Conservation (phyloP, 92 coral and sea anemone species). For the Palythoa heliodiscus region DNA sequence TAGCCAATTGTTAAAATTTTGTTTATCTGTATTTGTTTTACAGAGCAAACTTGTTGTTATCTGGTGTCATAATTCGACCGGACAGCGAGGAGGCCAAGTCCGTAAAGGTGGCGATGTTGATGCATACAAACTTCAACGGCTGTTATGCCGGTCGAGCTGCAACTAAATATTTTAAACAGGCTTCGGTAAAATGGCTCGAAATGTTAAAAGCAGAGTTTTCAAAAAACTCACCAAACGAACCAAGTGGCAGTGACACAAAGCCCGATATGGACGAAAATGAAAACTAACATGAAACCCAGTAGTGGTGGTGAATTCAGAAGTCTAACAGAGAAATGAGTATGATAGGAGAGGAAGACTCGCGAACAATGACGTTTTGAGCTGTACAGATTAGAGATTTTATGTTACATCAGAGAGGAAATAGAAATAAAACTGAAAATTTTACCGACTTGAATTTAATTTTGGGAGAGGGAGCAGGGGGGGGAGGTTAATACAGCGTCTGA, state of each 20-base stretch:
- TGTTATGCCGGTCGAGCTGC: conserved; percentile 17
- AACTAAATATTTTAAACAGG: conserved; percentile 24
- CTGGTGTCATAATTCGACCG: conserved; percentile 30
- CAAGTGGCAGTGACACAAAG: conserved; percentile 1
- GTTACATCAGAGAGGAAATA: no score
- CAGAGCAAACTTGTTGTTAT: conserved; percentile 24
- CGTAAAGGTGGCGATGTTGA: conserved; percentile 12
- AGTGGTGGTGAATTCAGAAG: no score
- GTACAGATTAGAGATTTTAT: no score
- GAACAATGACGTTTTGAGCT: no score
- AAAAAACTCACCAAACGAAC: not conserved
- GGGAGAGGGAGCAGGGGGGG: no score
- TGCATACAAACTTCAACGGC: conserved; percentile 30
- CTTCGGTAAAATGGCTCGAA: conserved; percentile 32
- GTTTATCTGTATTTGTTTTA: not conserved
- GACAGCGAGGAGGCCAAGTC: not conserved
- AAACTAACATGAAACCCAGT: not conserved
- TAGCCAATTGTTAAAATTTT: no score
- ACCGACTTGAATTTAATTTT: no score
- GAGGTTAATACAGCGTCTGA: no score
- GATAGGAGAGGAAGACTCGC: no score
- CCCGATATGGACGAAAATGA: not conserved
- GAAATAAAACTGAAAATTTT: no score
- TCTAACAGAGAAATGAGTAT: no score
- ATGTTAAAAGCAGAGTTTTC: conserved; percentile 1